Evolutionary conservation across 2,888 invertebrate genomes (phyloP).

Genomic region (Chromoteleia sp.): DNA sequence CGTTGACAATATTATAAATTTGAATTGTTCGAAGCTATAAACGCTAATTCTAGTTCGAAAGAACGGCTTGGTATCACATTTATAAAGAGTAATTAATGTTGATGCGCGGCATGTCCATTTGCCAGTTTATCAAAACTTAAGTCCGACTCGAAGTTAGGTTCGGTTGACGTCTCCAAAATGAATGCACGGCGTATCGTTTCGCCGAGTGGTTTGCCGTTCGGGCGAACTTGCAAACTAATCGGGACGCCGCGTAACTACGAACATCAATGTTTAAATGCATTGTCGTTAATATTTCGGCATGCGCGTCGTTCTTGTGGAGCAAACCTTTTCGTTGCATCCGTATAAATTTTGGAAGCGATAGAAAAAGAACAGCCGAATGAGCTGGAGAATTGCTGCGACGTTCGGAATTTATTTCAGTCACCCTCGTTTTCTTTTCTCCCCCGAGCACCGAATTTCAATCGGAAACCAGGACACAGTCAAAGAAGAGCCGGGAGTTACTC

Average conservation of each 20-base stretch:
- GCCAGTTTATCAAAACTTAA: slow-evolving; percentile 60
- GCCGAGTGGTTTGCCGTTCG: slow-evolving; percentile 29
- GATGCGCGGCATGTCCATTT: slow-evolving; percentile 49
- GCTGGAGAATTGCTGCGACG: slow-evolving; percentile 46
- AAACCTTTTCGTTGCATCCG: slow-evolving; percentile 6
- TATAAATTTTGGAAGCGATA: slow-evolving; percentile 20
- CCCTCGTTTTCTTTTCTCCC: slow-evolving; percentile 60
- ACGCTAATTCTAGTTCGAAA: neutral
- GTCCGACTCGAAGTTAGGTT: slow-evolving; percentile 29
- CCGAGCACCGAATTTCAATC: slow-evolving; percentile 70
- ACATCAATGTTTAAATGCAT: slow-evolving; percentile 60
- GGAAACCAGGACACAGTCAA: slow-evolving; percentile 52
- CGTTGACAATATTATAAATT: too few species aligned
- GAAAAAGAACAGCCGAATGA: slow-evolving; percentile 25
- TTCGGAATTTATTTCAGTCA: slow-evolving; percentile 65
- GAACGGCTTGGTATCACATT: slow-evolving; percentile 9
- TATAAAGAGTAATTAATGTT: slow-evolving; percentile 53
- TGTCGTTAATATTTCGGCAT: slow-evolving; percentile 50
- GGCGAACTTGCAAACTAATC: slow-evolving; percentile 57
- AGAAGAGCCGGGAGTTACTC: slow-evolving; percentile 41
- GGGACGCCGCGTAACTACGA: slow-evolving; percentile 29
- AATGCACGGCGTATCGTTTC: slow-evolving; percentile 59
- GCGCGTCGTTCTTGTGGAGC: neutral
- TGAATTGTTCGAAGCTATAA: neutral
- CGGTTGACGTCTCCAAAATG: slow-evolving; percentile 56